Conservation (phyloP, 2,888 invertebrate genomes). For the Cyclophora albipunctata region DNA sequence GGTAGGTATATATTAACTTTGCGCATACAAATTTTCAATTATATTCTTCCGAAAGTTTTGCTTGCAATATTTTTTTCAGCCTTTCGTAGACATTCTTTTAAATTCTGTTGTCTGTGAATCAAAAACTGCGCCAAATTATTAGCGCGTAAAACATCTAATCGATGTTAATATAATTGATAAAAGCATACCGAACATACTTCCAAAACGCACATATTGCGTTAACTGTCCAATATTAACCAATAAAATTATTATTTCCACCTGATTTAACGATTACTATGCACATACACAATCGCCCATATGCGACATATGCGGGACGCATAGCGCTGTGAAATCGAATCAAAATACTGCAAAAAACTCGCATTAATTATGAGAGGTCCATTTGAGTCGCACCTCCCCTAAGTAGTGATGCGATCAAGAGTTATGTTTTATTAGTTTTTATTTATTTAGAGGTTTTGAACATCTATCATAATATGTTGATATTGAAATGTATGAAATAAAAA, state of each 20-base stretch:
- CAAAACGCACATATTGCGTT: not conserved
- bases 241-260: conserved; percentile 16
- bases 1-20: too few species aligned
- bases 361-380: conserved; percentile 27
- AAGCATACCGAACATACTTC: not conserved
- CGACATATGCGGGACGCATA: conserved; percentile 19
- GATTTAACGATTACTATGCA: conserved; percentile 19
- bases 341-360: conserved; percentile 26
- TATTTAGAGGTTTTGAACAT: conserved; percentile 9
- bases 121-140: too few species aligned
- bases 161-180: too few species aligned
- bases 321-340: conserved; percentile 26
- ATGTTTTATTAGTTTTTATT: conserved; percentile 16
- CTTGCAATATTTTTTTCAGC: too few species aligned
- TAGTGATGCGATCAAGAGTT: conserved; percentile 14
- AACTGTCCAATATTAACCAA: too few species aligned
- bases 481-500: conserved; percentile 6
- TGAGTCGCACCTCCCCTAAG: conserved; percentile 23
- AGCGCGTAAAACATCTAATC: too few species aligned
- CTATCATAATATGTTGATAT: conserved; percentile 5
- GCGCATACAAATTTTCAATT: too few species aligned
- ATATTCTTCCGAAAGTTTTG: too few species aligned
- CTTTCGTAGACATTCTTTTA: too few species aligned
- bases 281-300: conserved; percentile 17
- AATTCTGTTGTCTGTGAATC: too few species aligned